Conservation (phyloP, 2,888 invertebrate species). For the Parnassius orleans region DNA sequence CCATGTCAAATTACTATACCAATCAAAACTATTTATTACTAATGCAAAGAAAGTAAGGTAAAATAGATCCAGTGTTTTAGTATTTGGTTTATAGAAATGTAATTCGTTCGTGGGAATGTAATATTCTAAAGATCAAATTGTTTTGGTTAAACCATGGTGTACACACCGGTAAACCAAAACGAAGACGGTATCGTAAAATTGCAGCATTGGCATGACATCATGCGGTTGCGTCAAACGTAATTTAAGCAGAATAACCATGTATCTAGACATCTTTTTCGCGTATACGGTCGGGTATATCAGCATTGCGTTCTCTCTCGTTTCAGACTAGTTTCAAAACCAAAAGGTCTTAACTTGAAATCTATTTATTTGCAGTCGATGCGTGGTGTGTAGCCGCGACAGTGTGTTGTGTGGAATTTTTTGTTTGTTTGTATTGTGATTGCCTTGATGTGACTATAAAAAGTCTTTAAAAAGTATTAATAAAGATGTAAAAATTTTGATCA, state of each 20-base stretch:
- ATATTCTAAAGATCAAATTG: neutral
- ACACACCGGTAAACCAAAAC: conserved; percentile 25
- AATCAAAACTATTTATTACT: too few relatives aligned
- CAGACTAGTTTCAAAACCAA: conserved; percentile 6
- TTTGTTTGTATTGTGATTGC: neutral
- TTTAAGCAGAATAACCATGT: conserved; percentile 34
- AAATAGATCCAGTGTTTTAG: too few relatives aligned
- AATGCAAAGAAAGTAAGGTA: too few relatives aligned
- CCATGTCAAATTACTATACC: too few relatives aligned
- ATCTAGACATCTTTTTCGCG: conserved; percentile 44
- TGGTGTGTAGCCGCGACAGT: neutral
- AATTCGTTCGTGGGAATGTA: too few relatives aligned
- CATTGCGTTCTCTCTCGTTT: conserved; percentile 10
- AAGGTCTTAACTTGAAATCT: conserved; percentile 15
- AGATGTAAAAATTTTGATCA: conserved; percentile 11
- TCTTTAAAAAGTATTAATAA: conserved; percentile 9
- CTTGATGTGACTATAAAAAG: conserved; percentile 1
- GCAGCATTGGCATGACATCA: conserved; percentile 69
- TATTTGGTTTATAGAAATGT: neutral
- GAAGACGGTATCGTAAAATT: conserved; percentile 30
- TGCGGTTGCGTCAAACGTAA: conserved; percentile 63
- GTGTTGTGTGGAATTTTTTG: neutral
- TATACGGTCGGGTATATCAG: neutral
- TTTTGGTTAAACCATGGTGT: conserved; percentile 8
- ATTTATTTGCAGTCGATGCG: conserved; percentile 9